A percentile compares a stretch with the other conserved stretches of the same genome.
These are phyloP conservation scores for Hemiscyllium ocellatum DNA, from an alignment of 2,113 vertebrate species.

Conservation along the genomic window DNA sequence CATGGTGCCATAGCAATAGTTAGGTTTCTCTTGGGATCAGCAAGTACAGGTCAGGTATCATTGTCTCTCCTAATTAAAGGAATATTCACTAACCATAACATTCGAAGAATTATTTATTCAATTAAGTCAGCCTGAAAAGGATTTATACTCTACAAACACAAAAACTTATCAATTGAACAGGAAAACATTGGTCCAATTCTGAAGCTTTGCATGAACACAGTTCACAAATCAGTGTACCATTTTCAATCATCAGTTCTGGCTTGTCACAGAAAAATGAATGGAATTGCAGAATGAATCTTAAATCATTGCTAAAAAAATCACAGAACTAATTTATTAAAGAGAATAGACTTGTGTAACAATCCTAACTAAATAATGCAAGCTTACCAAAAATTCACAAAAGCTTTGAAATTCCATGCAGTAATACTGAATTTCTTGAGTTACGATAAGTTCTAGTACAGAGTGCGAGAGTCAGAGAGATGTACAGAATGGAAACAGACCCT, in stretches of 20 bases:
- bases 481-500: no score
- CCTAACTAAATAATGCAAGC: not conserved
- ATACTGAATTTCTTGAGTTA: not conserved
- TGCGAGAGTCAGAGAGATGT: no score
- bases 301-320: not conserved
- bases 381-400: not conserved
- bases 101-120: not conserved
- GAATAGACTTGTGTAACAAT: not conserved
- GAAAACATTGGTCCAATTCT: not conserved
- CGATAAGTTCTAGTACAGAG: not conserved
- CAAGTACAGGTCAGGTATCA: not conserved
- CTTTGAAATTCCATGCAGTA: not conserved
- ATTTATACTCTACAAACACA: not conserved
- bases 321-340: not conserved
- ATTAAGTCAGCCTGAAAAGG: not conserved
- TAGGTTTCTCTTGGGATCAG: not conserved
- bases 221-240: not conserved
- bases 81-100: not conserved
- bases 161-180: not conserved
- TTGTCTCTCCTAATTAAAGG: not conserved
- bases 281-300: not conserved
- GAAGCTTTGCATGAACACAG: not conserved
- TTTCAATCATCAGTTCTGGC: not conserved
- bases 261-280: not conserved
- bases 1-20: not conserved